Evolutionary conservation across 1,140 invertebrate genomes (phyloP), one percentile per base, ranked within the genome.

Genomic region (Drosophila repleta): DNA sequence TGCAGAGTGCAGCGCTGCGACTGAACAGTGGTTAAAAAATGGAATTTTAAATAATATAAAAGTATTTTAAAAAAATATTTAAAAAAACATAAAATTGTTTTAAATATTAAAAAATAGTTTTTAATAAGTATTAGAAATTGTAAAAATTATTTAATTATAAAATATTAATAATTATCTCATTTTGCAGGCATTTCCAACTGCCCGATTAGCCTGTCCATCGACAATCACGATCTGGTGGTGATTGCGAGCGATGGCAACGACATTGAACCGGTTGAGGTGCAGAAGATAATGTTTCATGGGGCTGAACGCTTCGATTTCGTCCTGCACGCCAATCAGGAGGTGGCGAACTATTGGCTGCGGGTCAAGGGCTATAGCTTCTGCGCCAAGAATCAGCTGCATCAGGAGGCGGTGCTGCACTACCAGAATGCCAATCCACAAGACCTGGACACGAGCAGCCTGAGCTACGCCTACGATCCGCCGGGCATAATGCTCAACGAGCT

Each of bases 291-390:
- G 39, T 78, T 96, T 5, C 93, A 94, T 35, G 94, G 94, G 90
- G 96, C 96, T 1, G 96, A 97, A 89, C 92, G 96, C 51, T 94
- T 94, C 0, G 96, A 97, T 89, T 96, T 96, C 76, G 93, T 96
- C 26, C 77, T 97, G 43, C 94, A 94, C 65, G 94, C 96, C 7
- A 94, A 94, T 79, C 93, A 93, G 84, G 87, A 81, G 10, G 88
- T 93, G 8, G 93, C 92, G 13, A 92, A 92, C 15, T 96, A 96
- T 74, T 94, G 94, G 92, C 92, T 96, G 41, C 88, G 92, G 11
- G 51, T 91, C 17, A 91, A 90, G 64, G 90, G 90, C 13, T 85
- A 85, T 21, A 81, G 70, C 37, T 90, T 91, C 51, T 91, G 90
- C 51, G 80, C 72, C 0, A 68, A 58, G 21, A 88, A 90, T 20